Percentiles rank a stretch among this genome's conserved stretches.
These are phyloP conservation scores for Lasiurus cinereus DNA, from an alignment of 2,113 vertebrate genomes.

Conservation along the genomic window DNA sequence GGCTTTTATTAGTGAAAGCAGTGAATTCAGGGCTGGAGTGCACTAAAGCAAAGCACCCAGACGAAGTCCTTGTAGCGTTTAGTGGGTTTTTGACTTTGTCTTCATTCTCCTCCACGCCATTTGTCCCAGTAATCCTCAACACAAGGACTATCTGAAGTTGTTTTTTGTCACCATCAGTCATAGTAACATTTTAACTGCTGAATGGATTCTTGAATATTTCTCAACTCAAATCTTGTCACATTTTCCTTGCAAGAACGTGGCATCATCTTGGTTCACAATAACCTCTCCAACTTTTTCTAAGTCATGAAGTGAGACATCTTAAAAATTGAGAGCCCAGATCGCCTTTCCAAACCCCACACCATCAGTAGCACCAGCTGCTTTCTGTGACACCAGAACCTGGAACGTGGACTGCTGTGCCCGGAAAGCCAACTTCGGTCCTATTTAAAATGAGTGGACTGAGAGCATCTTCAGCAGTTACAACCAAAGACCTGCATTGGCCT, in stretches of 20 bases:
- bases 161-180: conserved; percentile 93
- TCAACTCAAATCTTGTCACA: conserved; percentile 89
- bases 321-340: conserved; percentile 87
- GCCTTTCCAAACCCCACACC: conserved; percentile 92
- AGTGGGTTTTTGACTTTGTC: conserved; percentile 93
- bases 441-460: conserved; percentile 93
- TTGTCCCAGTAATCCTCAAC: conserved; percentile 92
- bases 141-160: conserved; percentile 93
- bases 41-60: conserved; percentile 89
- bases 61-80: conserved; percentile 91
- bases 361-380: conserved; percentile 90
- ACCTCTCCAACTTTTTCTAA: conserved; percentile 92
- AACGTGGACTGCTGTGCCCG: conserved; percentile 92
- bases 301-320: conserved; percentile 92
- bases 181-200: conserved; percentile 91
- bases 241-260: conserved; percentile 90
- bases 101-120: conserved; percentile 93
- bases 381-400: conserved; percentile 93
- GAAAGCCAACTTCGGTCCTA: conserved; percentile 92
- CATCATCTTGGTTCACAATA: conserved; percentile 93
- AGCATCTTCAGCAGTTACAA: conserved; percentile 92
- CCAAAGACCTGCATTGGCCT: conserved; percentile 91
- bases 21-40: conserved; percentile 88
- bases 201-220: conserved; percentile 88
- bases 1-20: conserved; percentile 90